Percentiles rank a stretch among this genome's conserved stretches.
Conservation (phyloP, 2,888 invertebrate genomes). For the Allygus modestus region DNA sequence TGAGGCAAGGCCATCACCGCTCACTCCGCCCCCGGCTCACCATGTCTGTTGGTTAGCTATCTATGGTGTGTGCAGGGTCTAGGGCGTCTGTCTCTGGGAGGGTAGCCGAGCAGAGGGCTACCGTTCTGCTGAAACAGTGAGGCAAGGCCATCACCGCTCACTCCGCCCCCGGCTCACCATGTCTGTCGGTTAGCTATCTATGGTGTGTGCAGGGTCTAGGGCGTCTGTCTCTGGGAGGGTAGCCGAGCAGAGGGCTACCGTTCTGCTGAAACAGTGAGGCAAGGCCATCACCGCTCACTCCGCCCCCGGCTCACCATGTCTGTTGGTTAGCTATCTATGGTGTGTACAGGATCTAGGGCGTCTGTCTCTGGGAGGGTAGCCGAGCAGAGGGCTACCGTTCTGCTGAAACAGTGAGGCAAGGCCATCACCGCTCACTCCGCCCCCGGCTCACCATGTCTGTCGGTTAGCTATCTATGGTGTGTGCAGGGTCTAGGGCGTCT, state of each 20-base stretch:
- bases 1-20: conserved; percentile 67
- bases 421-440: conserved; percentile 66
- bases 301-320: conserved; percentile 57
- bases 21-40: conserved; percentile 52
- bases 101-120: conserved; percentile 68
- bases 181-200: too few species aligned
- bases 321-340: neutral
- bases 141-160: conserved; percentile 66
- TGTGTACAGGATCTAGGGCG: conserved; percentile 50
- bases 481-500: conserved; percentile 52
- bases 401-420: conserved; percentile 68
- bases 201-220: conserved; percentile 64
- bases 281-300: conserved; percentile 65
- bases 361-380: conserved; percentile 58
- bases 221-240: conserved; percentile 65
- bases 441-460: conserved; percentile 52
- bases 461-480: too few species aligned
- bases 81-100: conserved; percentile 65
- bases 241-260: conserved; percentile 68
- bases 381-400: conserved; percentile 67
- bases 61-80: conserved; percentile 64
- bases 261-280: conserved; percentile 68
- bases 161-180: conserved; percentile 55
- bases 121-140: conserved; percentile 69
- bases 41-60: conserved; percentile 57